A percentile compares a stretch with the other conserved stretches of the same genome.
Evolutionary conservation across 2,888 invertebrate species (phyloP).

Genomic region (Phortica okadai): DNA sequence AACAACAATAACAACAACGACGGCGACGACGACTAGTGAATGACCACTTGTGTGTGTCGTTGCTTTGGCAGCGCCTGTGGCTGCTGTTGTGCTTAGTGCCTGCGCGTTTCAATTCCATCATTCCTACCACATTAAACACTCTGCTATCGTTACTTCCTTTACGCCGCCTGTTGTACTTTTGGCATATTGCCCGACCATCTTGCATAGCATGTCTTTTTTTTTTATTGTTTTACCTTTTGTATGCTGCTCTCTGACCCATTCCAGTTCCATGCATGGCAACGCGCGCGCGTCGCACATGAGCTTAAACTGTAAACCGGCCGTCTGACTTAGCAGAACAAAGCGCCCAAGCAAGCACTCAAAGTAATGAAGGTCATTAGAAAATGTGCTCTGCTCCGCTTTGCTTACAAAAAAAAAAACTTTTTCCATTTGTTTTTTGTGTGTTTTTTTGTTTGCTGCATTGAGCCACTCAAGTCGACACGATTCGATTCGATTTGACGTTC

Average conservation of each 20-base stretch:
- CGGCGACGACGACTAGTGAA: conserved; percentile 25
- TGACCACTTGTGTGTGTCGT: neutral
- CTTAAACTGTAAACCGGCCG: too few relatives aligned
- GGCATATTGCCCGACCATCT: neutral
- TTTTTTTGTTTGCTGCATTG: too few relatives aligned
- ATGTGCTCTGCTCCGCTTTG: conserved; percentile 51
- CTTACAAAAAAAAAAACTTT: conserved; percentile 11
- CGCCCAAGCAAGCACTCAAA: conserved; percentile 55
- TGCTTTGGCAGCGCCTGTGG: neutral
- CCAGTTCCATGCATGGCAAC: neutral
- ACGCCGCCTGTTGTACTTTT: neutral
- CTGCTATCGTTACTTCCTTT: neutral
- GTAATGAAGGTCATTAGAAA: conserved; percentile 70
- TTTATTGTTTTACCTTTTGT: too few relatives aligned
- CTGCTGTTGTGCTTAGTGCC: neutral
- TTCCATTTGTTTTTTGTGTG: neutral
- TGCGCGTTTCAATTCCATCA: neutral
- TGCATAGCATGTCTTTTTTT: too few relatives aligned
- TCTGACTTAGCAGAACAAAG: too few relatives aligned
- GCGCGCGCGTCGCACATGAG: neutral
- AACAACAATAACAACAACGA: conserved; percentile 26
- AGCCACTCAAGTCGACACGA: too few relatives aligned
- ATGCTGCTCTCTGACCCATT: too few relatives aligned
- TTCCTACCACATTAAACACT: neutral
- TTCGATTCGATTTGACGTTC: too few relatives aligned